Evolutionary conservation across 2,113 vertebrate genomes (phyloP).

Genomic region (Cyrtonyx montezumae): DNA sequence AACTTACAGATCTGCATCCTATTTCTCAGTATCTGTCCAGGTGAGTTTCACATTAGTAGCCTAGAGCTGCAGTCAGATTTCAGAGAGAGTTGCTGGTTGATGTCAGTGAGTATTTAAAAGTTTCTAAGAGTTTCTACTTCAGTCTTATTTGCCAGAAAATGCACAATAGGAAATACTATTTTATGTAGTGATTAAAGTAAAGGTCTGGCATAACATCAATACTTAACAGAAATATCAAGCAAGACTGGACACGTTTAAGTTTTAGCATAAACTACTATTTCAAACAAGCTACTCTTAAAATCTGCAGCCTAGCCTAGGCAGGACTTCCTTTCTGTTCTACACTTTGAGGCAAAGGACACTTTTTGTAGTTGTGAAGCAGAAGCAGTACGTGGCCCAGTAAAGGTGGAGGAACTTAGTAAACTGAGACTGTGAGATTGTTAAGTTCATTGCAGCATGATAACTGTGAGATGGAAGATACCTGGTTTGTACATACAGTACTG

Average conservation of each 20-base stretch:
- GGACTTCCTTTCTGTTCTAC: not conserved
- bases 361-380: conserved; percentile 1
- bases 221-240: not conserved
- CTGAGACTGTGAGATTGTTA: not conserved
- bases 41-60: not conserved
- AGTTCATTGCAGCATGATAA: fast-evolving
- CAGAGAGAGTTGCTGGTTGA: not conserved
- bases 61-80: not conserved
- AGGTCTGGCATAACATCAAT: not conserved
- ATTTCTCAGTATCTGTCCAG: not conserved
- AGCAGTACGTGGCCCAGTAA: not conserved
- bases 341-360: conserved; percentile 10
- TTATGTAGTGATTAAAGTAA: not conserved
- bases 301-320: not conserved
- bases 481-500: fast-evolving
- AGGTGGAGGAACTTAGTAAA: not conserved
- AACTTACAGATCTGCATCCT: not conserved
- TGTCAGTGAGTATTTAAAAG: not conserved
- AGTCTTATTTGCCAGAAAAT: conserved; percentile 20
- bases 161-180: not conserved
- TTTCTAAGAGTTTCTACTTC: no score
- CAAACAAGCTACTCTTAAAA: not conserved
- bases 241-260: not conserved
- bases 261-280: not conserved
- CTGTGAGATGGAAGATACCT: not conserved